Evolutionary conservation across 2,113 vertebrate species (phyloP).

Genomic region (Platichthys flesus): DNA sequence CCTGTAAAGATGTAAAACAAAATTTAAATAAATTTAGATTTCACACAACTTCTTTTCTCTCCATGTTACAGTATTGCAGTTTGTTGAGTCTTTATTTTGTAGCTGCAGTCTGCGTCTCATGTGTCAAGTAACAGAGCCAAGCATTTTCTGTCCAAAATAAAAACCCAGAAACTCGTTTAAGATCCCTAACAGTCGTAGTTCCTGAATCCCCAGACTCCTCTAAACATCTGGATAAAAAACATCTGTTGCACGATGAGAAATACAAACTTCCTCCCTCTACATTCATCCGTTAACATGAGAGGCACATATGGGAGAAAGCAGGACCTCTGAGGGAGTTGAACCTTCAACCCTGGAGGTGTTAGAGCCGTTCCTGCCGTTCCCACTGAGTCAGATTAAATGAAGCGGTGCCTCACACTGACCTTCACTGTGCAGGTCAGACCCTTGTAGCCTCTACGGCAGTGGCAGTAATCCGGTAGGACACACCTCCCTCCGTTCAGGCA

Average conservation of each 20-base stretch:
- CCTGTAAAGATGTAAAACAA: conserved; percentile 44
- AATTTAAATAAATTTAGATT: background rate
- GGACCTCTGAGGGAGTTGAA: no score
- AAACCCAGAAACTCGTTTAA: background rate
- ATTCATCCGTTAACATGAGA: no score
- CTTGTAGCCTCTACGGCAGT: conserved; percentile 85
- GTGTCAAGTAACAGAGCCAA: background rate
- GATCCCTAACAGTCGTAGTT: no score
- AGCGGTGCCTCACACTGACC: conserved; percentile 54
- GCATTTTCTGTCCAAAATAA: background rate
- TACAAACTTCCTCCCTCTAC: background rate
- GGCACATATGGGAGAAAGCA: no score
- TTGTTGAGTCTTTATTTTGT: background rate
- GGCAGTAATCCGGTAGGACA: conserved; percentile 85
- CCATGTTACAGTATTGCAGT: background rate
- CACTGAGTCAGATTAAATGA: background rate
- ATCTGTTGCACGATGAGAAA: background rate
- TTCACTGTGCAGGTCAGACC: conserved; percentile 85
- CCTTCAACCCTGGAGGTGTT: background rate
- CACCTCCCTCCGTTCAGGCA: conserved; percentile 90
- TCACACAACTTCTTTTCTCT: background rate
- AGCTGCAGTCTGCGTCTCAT: background rate
- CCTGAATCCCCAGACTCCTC: background rate
- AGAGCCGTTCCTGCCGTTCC: background rate
- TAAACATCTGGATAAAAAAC: background rate